A percentile compares a stretch with the other conserved stretches of the same genome.
Conservation (phyloP, 2,797 vertebrate species). For the Aphelocoma californica region DNA sequence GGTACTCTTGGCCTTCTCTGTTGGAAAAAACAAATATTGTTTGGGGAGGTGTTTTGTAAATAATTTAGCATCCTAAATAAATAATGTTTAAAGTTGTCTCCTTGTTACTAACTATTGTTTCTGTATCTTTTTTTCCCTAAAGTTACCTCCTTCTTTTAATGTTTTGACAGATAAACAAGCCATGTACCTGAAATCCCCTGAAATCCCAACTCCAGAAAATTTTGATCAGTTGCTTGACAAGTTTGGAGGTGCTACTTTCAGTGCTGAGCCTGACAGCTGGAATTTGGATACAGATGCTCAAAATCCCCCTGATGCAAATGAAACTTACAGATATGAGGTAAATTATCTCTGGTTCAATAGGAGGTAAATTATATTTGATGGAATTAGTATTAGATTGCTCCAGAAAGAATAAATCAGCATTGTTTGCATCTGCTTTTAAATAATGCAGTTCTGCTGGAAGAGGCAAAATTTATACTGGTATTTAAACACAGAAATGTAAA, state of each 20-base stretch:
- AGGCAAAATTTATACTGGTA: background rate
- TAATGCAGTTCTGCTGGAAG: background rate
- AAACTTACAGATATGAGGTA: constrained; percentile 81
- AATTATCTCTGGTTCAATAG: background rate
- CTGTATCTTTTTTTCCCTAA: background rate
- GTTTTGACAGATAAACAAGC: constrained; percentile 77
- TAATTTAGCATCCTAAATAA: background rate
- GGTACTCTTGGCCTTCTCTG: background rate
- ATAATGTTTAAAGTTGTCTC: background rate
- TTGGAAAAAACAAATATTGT: background rate
- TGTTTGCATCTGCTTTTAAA: background rate
- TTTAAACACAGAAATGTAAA: background rate
- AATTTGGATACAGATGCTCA: background rate
- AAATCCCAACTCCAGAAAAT: constrained; percentile 81
- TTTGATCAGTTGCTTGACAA: constrained; percentile 82
- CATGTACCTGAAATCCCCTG: constrained; percentile 79
- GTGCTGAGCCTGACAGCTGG: constrained; percentile 65
- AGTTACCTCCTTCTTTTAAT: background rate
- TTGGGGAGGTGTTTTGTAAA: background rate
- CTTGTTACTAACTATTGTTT: background rate
- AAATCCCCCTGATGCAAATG: background rate
- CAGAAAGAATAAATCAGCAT: background rate
- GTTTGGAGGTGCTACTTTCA: constrained; percentile 73
- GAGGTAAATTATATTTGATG: background rate
- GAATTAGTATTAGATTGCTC: background rate